phyloP scores from a whole-genome alignment of 37 sponge, comb jelly and placozoan species.

The Theonella swinhoei region DNA sequence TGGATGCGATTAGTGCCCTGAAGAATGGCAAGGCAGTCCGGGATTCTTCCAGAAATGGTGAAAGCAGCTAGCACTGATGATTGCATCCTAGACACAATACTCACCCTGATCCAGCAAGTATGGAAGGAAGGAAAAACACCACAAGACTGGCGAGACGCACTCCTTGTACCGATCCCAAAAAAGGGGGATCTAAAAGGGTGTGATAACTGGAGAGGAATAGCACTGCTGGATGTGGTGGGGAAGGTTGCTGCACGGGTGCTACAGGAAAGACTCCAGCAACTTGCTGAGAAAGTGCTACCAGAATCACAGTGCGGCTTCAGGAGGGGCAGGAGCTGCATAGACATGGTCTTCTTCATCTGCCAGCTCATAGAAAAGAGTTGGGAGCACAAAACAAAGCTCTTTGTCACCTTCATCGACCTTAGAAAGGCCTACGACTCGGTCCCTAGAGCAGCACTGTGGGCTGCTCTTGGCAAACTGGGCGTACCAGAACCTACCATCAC shows the following conservation, averaged over 20 bases:
- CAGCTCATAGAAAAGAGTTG: constrained; percentile 17
- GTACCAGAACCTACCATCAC: neutral
- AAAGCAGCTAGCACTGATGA: neutral
- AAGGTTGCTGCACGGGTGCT: constrained; percentile 10
- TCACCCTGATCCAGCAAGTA: no score
- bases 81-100: no score
- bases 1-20: neutral
- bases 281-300: constrained; percentile 14
- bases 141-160: neutral
- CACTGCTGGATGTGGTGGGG: constrained; percentile 20
- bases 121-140: neutral
- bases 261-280: neutral
- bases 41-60: constrained; percentile 12
- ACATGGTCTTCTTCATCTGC: constrained; percentile 11
- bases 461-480: neutral
- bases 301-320: constrained; percentile 25
- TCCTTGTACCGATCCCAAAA: neutral
- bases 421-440: constrained; percentile 37
- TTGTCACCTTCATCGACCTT: constrained; percentile 15
- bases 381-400: neutral
- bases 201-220: constrained; percentile 31
- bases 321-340: constrained; percentile 14
- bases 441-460: constrained; percentile 2
- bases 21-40: constrained; percentile 42
- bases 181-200: neutral